A percentile compares a stretch with the other conserved stretches of the same genome.
Evolutionary conservation across 2,113 vertebrate genomes (phyloP).

Genomic region (Pholis gunnellus): DNA sequence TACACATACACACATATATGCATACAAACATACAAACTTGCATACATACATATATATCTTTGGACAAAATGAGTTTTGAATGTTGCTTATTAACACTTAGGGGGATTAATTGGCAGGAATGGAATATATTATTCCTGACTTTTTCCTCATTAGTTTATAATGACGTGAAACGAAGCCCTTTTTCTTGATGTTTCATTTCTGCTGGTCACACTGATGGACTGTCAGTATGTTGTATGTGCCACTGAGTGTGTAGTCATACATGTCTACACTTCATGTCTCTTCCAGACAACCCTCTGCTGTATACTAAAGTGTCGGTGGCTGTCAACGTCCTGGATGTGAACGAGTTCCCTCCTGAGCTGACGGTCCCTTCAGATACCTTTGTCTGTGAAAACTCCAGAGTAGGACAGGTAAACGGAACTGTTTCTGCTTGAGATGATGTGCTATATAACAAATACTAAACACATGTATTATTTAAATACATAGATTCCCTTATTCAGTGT

Average conservation of each 20-base stretch:
- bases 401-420: conserved; percentile 87
- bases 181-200: no score
- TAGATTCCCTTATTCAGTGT: background rate
- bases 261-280: background rate
- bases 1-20: no score
- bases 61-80: no score
- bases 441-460: background rate
- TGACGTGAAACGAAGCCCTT: no score
- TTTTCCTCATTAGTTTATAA: no score
- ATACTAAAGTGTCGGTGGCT: conserved; percentile 87
- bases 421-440: background rate
- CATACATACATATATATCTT: no score
- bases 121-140: no score
- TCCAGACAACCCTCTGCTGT: conserved; percentile 90
- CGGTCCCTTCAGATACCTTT: conserved; percentile 87
- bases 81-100: no score
- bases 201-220: background rate
- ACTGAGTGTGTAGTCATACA: background rate
- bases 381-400: conserved; percentile 93
- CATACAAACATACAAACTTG: no score
- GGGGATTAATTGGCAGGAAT: no score
- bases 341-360: conserved; percentile 94
- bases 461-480: background rate
- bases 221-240: background rate
- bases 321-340: conserved; percentile 94